phyloP scores from a whole-genome alignment of 1,140 invertebrate species.

The Cherax quadricarinatus region DNA sequence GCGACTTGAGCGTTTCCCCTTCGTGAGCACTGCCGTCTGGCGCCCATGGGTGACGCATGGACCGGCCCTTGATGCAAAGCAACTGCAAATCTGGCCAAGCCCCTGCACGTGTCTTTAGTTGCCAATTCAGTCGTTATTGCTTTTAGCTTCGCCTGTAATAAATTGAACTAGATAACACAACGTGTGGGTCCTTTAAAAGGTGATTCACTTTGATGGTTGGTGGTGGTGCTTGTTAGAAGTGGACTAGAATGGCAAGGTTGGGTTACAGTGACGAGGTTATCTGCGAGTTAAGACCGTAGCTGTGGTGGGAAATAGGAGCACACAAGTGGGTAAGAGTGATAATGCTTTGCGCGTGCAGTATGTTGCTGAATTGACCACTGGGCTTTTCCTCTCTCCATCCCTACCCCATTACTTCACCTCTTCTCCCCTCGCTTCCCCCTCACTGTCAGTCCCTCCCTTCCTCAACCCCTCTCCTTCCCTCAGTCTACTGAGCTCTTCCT shows the following conservation, averaged over 20 bases:
- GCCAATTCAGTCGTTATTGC: neutral
- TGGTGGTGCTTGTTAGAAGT: too few species aligned
- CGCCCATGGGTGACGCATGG: slow-evolving; percentile 63
- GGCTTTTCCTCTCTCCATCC: neutral
- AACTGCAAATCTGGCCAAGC: slow-evolving; percentile 68
- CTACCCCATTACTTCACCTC: neutral
- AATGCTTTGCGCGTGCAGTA: slow-evolving; percentile 51
- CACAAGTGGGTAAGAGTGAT: slow-evolving; percentile 36
- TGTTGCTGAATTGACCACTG: slow-evolving; percentile 39
- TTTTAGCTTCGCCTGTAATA: too few species aligned
- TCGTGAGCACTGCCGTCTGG: slow-evolving; percentile 13
- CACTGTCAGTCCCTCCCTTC: neutral
- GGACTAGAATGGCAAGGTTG: too few species aligned
- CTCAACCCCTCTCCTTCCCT: neutral
- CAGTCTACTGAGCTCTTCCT: neutral
- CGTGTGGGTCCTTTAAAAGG: neutral
- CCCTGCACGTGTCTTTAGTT: slow-evolving; percentile 54
- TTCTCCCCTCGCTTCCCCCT: neutral
- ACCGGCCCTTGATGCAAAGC: slow-evolving; percentile 56
- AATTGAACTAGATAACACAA: too few species aligned
- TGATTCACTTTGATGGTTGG: neutral
- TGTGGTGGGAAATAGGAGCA: too few species aligned
- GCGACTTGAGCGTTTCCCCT: slow-evolving; percentile 41
- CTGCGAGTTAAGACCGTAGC: too few species aligned
- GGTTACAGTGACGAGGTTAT: too few species aligned